These are phyloP conservation scores for Lagocephalus sceleratus DNA, from an alignment of 2,797 vertebrate species.

Conservation along the genomic window DNA sequence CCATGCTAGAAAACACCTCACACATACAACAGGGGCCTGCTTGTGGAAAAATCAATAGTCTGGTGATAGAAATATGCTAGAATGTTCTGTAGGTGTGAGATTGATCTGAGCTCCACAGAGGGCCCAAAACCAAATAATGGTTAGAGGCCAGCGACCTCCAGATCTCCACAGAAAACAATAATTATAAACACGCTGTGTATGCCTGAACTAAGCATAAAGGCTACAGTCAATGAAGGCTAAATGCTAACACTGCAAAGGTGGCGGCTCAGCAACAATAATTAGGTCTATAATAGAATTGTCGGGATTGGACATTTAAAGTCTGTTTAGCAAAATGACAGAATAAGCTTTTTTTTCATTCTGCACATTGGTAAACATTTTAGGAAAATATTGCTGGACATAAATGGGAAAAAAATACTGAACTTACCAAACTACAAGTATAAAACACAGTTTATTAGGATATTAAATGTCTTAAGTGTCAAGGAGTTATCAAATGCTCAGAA, in stretches of 20 bases:
- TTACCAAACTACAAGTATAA: no score
- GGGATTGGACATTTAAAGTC: constrained; percentile 12
- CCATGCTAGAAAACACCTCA: constrained; percentile 70
- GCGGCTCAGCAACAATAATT: constrained; percentile 16
- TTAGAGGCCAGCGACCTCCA: constrained; percentile 77
- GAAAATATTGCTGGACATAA: neutral
- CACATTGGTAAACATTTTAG: neutral
- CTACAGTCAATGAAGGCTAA: constrained; percentile 49
- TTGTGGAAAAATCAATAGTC: constrained; percentile 76
- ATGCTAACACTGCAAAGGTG: constrained; percentile 47
- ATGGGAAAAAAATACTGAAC: no score
- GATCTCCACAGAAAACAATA: constrained; percentile 76
- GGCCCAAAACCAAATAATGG: constrained; percentile 80
- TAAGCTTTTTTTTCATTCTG: neutral
- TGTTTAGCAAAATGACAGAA: constrained; percentile 12
- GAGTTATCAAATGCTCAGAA: no score
- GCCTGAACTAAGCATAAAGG: constrained; percentile 68
- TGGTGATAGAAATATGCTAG: constrained; percentile 81
- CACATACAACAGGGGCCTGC: constrained; percentile 60
- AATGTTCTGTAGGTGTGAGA: constrained; percentile 77
- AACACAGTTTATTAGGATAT: no score
- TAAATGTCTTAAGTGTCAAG: no score
- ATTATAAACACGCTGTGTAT: constrained; percentile 66
- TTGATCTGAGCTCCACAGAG: constrained; percentile 78
- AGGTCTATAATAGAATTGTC: neutral